Conservation (phyloP, 2,888 invertebrate genomes). For the Torymus tubicola region DNA sequence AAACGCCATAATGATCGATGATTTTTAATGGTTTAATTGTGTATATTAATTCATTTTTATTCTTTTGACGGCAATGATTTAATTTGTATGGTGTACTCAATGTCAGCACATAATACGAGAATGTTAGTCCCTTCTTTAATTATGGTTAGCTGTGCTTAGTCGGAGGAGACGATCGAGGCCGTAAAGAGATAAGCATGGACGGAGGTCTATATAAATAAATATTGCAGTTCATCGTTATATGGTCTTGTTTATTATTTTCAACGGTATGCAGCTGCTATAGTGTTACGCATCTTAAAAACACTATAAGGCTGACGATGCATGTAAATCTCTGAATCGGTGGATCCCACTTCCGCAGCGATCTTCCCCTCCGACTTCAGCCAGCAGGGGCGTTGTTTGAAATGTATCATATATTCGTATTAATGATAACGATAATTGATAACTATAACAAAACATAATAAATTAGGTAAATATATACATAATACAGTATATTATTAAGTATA, state of each 20-base stretch:
- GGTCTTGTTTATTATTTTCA: constrained; percentile 59
- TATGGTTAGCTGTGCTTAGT: constrained; percentile 72
- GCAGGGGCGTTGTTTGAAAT: constrained; percentile 75
- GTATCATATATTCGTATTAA: constrained; percentile 76
- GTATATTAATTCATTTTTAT: constrained; percentile 74
- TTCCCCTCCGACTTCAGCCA: constrained; percentile 69
- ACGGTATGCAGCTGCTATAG: constrained; percentile 60
- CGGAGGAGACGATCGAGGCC: constrained; percentile 69
- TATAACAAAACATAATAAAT: constrained; percentile 75
- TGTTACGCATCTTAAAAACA: constrained; percentile 29
- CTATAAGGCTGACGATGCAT: constrained; percentile 6
- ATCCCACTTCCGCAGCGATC: constrained; percentile 65
- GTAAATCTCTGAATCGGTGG: constrained; percentile 59
- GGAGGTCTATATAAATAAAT: constrained; percentile 50
- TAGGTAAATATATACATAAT: constrained; percentile 70
- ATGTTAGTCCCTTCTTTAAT: constrained; percentile 73
- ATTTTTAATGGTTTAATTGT: constrained; percentile 73
- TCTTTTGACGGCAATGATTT: constrained; percentile 70
- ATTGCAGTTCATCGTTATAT: constrained; percentile 60
- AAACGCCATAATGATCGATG: constrained; percentile 66
- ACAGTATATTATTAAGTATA: constrained; percentile 65
- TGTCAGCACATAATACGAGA: constrained; percentile 74
- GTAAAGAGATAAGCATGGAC: constrained; percentile 46
- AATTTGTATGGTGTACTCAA: constrained; percentile 74
- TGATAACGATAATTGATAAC: constrained; percentile 70